Evolutionary conservation across 2,113 vertebrate species (phyloP), one percentile per base, ranked within the genome.

Genomic region (Lontra canadensis): DNA sequence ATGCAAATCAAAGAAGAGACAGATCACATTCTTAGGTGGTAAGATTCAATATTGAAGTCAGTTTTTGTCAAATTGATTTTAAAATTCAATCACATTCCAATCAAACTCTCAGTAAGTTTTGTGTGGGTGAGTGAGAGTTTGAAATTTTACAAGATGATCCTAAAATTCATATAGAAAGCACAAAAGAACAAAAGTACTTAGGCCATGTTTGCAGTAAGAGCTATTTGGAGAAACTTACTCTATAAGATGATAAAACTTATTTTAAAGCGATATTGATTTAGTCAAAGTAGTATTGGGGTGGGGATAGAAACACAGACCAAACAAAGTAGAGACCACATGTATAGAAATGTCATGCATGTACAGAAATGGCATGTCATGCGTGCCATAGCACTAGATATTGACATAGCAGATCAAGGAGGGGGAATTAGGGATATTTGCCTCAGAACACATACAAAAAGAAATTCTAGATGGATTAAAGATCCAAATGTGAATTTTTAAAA

Each of bases 51-150:
- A 94, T 59, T 57, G 63, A 42, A 84, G 59, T 69, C 23, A 49
- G 10, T 63, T 89, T 92, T 86, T 69, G 82, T 65, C 73, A 55
- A 91, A 71, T 12, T 81, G 93, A 71, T 82, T 92, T 92, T 69
- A 88, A 96, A 80, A 87, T 29, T 83, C n/a, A 49, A 21, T 52
- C 71, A 59, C 63, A 93, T 52, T 86, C 36, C 36, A 79, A 0
- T 80, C 34, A 94, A 7, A 74, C 69, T 95, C 18, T 61, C 44
- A 67, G 55, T 55, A 93, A n/a, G 29, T 39, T 93, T 39, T 73
- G 10, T 83, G 65, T 65, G 14, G 23, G 36, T 42, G 34, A 80
- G 52, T 55, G 78, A n/a, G 18, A 91, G 26, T 61, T 0, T 78
- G 34, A 84, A 82, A 6, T 78, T 88, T 81, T 85, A 69, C 23